Conservation (phyloP, 2,888 invertebrate genomes). For the Matsumyia berberina region DNA sequence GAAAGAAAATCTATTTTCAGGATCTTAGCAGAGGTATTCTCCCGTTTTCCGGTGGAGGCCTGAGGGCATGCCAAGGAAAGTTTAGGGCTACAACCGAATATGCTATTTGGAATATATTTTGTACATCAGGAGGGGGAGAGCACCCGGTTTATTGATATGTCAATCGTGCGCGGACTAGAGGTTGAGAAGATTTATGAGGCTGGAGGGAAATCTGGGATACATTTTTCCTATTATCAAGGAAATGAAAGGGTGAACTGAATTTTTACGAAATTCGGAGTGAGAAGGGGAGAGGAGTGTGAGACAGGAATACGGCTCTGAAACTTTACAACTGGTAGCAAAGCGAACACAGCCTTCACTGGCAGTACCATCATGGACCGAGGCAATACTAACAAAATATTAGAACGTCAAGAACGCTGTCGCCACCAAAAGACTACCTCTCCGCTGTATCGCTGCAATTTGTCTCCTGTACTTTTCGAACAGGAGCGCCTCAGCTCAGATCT, state of each 20-base stretch:
- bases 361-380: too few species aligned
- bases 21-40: slow-evolving; percentile 70
- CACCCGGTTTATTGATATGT: slow-evolving; percentile 71
- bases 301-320: too few species aligned
- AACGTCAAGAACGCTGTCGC: too few species aligned
- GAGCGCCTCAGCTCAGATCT: too few species aligned
- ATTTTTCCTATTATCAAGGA: slow-evolving; percentile 45
- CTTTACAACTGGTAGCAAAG: too few species aligned
- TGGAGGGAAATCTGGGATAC: slow-evolving; percentile 45
- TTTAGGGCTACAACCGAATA: slow-evolving; percentile 38
- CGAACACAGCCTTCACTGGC: too few species aligned
- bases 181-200: slow-evolving; percentile 65
- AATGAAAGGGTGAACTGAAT: not conserved
- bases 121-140: slow-evolving; percentile 45
- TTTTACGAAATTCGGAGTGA: not conserved
- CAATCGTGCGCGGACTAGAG: slow-evolving; percentile 57
- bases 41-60: slow-evolving; percentile 30
- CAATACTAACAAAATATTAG: not conserved
- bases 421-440: too few species aligned
- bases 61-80: slow-evolving; percentile 30
- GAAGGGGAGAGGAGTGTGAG: too few species aligned
- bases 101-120: slow-evolving; percentile 66
- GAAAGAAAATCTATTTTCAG: slow-evolving; percentile 55
- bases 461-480: too few species aligned
- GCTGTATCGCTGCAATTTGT: too few species aligned